phyloP scores from a whole-genome alignment of 2,113 vertebrate species.

The Anguilla rostrata region DNA sequence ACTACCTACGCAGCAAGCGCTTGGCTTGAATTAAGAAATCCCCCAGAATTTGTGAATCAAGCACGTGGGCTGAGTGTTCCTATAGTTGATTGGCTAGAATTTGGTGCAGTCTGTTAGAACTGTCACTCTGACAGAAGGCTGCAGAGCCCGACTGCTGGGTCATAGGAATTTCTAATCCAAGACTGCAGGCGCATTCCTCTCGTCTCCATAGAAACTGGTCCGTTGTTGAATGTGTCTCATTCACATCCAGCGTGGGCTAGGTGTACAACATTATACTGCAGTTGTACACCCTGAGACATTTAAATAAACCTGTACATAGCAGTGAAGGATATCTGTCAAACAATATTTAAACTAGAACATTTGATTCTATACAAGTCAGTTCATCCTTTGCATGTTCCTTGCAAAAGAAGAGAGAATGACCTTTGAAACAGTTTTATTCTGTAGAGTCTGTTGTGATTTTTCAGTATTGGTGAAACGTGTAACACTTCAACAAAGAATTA shows the following conservation, averaged over 20 bases:
- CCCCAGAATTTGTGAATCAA: slow-evolving; percentile 56
- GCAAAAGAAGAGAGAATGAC: neutral
- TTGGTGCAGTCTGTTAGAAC: slow-evolving; percentile 85
- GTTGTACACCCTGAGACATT: neutral
- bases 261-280: slow-evolving; percentile 15
- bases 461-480: no score
- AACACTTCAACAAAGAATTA: no score
- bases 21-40: slow-evolving; percentile 36
- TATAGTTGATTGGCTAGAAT: slow-evolving; percentile 79
- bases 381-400: neutral
- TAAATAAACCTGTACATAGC: neutral
- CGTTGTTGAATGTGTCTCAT: slow-evolving; percentile 17
- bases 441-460: no score
- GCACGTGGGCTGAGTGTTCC: slow-evolving; percentile 50
- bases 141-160: slow-evolving; percentile 33
- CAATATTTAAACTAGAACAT: neutral
- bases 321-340: neutral
- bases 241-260: slow-evolving; percentile 6
- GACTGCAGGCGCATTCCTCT: slow-evolving; percentile 43
- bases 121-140: slow-evolving; percentile 56
- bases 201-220: slow-evolving; percentile 35
- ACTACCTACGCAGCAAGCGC: slow-evolving; percentile 31
- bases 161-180: slow-evolving; percentile 39
- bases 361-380: neutral
- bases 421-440: neutral